phyloP scores from a whole-genome alignment of 2,113 vertebrate genomes.

The Toxotes chatareus region DNA sequence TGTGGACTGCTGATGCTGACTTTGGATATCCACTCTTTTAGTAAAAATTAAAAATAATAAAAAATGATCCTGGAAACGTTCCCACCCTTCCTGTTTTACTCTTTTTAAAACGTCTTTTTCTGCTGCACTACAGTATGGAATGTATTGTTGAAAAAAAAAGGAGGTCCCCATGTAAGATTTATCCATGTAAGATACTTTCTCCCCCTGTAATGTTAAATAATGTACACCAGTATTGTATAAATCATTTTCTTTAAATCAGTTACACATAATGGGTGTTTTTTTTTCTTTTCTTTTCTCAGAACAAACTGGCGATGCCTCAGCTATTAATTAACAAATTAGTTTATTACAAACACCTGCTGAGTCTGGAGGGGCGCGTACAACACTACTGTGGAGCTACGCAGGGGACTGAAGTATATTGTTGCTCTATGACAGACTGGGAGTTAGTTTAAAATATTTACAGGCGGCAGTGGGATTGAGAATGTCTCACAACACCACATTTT shows the following conservation, averaged over 20 bases:
- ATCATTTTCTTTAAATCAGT: slow-evolving; percentile 58
- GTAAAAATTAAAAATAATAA: slow-evolving; percentile 51
- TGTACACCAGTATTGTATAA: slow-evolving; percentile 70
- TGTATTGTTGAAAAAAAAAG: slow-evolving; percentile 43
- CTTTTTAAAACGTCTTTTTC: slow-evolving; percentile 57
- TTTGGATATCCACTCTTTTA: slow-evolving; percentile 67
- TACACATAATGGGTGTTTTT: not conserved
- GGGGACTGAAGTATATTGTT: not conserved
- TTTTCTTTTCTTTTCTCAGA: not conserved
- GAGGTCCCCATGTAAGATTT: slow-evolving; percentile 57
- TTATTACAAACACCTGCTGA: slow-evolving; percentile 62
- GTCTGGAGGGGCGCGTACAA: accelerated
- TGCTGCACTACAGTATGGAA: slow-evolving; percentile 68
- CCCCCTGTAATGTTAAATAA: slow-evolving; percentile 67
- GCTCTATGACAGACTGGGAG: not conserved
- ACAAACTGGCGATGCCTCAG: not conserved
- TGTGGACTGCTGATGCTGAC: slow-evolving; percentile 54
- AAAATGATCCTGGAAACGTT: slow-evolving; percentile 45
- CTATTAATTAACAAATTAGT: slow-evolving; percentile 10
- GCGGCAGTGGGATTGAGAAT: not conserved
- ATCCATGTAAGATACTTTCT: slow-evolving; percentile 57
- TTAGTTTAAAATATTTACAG: not conserved
- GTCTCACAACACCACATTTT: not conserved
- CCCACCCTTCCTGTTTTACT: slow-evolving; percentile 26
- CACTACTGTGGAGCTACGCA: not conserved